Conservation (phyloP, 2,797 vertebrate genomes). For the Channallabes apus region DNA sequence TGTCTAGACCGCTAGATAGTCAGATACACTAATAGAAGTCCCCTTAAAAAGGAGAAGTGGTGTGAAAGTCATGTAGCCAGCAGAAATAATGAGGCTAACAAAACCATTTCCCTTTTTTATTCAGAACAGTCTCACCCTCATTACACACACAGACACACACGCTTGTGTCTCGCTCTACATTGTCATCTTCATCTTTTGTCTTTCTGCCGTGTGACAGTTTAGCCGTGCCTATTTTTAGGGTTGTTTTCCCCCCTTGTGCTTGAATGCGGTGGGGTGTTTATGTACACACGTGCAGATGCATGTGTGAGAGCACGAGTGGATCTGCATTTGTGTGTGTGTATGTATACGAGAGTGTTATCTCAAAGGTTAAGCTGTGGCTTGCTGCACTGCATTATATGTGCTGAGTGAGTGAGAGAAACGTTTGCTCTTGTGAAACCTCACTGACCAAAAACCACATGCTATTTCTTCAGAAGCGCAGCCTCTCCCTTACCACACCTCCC, state of each 20-base stretch:
- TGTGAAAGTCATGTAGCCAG: conserved; percentile 59
- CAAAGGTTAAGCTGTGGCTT: conserved; percentile 71
- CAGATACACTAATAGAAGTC: conserved; percentile 53
- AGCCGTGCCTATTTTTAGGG: conserved; percentile 61
- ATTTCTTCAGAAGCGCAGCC: conserved; percentile 63
- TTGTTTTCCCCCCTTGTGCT: conserved; percentile 32
- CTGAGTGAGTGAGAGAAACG: conserved; percentile 77
- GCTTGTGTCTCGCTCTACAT: conserved; percentile 14
- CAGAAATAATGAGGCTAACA: conserved; percentile 61
- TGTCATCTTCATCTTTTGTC: conserved; percentile 19
- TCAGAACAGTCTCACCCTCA: conserved; percentile 40
- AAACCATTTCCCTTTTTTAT: conserved; percentile 55
- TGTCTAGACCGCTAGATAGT: conserved; percentile 15
- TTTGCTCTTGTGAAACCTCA: conserved; percentile 72
- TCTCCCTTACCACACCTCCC: conserved; percentile 40
- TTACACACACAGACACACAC: conserved; percentile 25
- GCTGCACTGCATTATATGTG: conserved; percentile 68
- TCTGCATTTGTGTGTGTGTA: conserved; percentile 26
- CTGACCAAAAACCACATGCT: conserved; percentile 81
- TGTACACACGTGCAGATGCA: conserved; percentile 20
- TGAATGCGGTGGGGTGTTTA: conserved; percentile 32
- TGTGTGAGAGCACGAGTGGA: conserved; percentile 37
- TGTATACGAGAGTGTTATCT: conserved; percentile 62
- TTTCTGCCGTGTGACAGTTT: conserved; percentile 46
- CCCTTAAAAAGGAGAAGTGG: conserved; percentile 57